Evolutionary conservation across 2,113 vertebrate species (phyloP).

Genomic region (Pseudopodoces humilis): DNA sequence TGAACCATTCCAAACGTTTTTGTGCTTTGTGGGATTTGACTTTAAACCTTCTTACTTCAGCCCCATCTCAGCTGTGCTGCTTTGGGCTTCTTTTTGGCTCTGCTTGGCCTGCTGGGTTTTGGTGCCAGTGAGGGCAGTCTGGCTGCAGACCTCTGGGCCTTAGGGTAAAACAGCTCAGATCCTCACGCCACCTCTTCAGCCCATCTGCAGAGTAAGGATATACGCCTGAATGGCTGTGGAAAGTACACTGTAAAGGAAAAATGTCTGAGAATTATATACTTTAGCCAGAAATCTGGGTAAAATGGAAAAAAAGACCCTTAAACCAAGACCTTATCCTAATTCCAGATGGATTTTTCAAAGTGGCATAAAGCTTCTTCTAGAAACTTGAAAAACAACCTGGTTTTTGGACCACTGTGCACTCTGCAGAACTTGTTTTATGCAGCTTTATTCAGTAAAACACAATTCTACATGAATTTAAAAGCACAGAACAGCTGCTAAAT

Average conservation of each 20-base stretch:
- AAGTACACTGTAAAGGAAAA: conserved; percentile 56
- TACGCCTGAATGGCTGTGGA: neutral
- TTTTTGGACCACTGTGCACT: neutral
- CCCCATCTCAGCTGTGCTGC: neutral
- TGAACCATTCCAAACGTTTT: neutral
- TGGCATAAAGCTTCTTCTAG: conserved; percentile 28
- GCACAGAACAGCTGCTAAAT: neutral
- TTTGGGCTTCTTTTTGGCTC: conserved; percentile 18
- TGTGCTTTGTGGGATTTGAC: neutral
- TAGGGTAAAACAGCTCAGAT: neutral
- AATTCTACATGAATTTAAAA: neutral
- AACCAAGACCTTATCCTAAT: conserved; percentile 35
- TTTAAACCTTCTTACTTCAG: neutral
- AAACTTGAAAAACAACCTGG: neutral
- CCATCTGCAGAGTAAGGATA: neutral
- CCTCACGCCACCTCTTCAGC: conserved; percentile 1
- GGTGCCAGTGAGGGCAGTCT: neutral
- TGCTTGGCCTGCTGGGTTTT: neutral
- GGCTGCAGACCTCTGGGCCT: neutral
- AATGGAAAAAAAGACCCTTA: conserved; percentile 57
- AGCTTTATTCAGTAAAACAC: neutral
- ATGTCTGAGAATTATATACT: conserved; percentile 5
- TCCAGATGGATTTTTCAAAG: conserved; percentile 12
- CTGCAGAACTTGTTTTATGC: neutral
- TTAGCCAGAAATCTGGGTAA: conserved; percentile 41